phyloP scores from a whole-genome alignment of 2,888 invertebrate genomes.

The Acanthacorydalis orientalis region DNA sequence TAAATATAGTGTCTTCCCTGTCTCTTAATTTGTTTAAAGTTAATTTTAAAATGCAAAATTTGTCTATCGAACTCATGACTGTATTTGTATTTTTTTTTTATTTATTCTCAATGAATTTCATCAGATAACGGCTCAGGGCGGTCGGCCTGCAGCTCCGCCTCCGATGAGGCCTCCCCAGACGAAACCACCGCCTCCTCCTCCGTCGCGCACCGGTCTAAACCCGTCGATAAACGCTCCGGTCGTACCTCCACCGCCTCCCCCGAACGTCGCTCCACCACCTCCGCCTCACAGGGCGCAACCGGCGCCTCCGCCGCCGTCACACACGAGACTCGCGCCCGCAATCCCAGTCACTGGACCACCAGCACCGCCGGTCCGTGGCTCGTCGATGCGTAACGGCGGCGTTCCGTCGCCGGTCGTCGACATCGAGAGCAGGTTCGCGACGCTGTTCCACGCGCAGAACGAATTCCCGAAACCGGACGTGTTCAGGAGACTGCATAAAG shows the following conservation, averaged over 20 bases:
- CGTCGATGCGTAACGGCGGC: slow-evolving; percentile 37
- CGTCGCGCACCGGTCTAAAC: slow-evolving; percentile 13
- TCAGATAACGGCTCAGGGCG: slow-evolving; percentile 13
- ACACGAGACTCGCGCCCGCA: slow-evolving; percentile 8
- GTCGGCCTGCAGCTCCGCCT: slow-evolving; percentile 19
- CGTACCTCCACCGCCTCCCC: slow-evolving; percentile 18
- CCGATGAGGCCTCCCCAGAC: slow-evolving; percentile 36
- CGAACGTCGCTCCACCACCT: slow-evolving; percentile 21
- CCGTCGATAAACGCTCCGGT: slow-evolving; percentile 7
- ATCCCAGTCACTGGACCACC: slow-evolving; percentile 24
- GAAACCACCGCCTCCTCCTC: slow-evolving; percentile 39
- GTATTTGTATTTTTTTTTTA: too few relatives aligned
- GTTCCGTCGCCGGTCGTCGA: slow-evolving; percentile 26
- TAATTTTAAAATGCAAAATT: too few relatives aligned
- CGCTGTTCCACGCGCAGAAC: slow-evolving; percentile 40
- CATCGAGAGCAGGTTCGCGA: slow-evolving; percentile 49
- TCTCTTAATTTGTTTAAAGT: too few relatives aligned
- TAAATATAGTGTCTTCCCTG: too few relatives aligned
- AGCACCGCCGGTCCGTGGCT: slow-evolving; percentile 41
- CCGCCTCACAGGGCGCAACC: slow-evolving; percentile 29
- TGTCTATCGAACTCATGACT: too few relatives aligned
- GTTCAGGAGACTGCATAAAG: slow-evolving; percentile 46
- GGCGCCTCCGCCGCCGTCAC: slow-evolving; percentile 22
- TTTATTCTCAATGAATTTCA: too few relatives aligned
- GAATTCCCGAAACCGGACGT: slow-evolving; percentile 54